Evolutionary conservation across 2,797 vertebrate species (phyloP), one percentile per base, ranked within the genome.

Genomic region (Phrynocephalus guinanensis): DNA sequence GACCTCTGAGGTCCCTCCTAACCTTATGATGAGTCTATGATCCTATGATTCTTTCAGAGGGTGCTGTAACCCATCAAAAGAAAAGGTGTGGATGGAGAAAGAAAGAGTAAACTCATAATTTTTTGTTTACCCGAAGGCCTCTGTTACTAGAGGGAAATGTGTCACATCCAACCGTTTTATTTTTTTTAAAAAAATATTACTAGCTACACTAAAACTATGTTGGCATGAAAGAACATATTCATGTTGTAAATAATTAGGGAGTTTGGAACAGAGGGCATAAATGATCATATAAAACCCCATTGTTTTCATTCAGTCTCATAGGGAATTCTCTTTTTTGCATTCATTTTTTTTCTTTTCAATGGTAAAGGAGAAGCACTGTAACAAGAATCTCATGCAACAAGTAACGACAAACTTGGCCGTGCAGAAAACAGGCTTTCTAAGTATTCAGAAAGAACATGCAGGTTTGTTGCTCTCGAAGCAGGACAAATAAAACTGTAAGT

Each of bases 391-490:
- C 81, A 72, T 8, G 72, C 33, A 16, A 67, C 63, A 52, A 44
- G 22, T 50, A 44, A 44, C 13, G 5, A 0, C 0, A 15, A 83
- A 33, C 6, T 75, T 77, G 0, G 30, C 9, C 70, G 66, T 6
- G 7, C 82, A 80, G 67, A 81, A 71, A 90, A 44, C 24, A 91
- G n/a, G 18, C 66, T 20, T 71, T 87, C 83, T 75, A 56, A 87
- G 89, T 33, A 44, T 80, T 26, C 48, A 38, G 28, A 10, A 88
- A 68, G 30, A 75, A 68, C 28, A 85, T 68, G 24, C 24, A 60
- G 38, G 3, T 82, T 68, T 28, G 28, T 1, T 91, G 15, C 33
- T 90, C 56, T 72, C 90, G 83, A 86, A 13, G 87, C 33, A 0
- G 48, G 6, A n/a, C 6, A 26, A 3, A 1, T 86, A 28, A 7